These are phyloP conservation scores for Drosophila sproati DNA, from an alignment of 1,140 invertebrate species.

Conservation along the genomic window DNA sequence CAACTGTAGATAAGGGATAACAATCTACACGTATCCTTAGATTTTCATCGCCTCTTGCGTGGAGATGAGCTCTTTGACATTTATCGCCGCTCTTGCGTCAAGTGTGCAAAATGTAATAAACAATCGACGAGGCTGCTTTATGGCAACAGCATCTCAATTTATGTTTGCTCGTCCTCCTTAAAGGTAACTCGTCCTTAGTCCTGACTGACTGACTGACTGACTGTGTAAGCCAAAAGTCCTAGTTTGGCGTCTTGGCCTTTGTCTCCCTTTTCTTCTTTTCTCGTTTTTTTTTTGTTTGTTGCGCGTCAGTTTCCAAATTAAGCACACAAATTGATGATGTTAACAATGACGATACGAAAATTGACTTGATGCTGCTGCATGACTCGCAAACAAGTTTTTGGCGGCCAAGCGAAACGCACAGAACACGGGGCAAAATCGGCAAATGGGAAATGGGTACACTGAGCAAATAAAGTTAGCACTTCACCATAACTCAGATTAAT, in stretches of 20 bases:
- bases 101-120: constrained; percentile 81
- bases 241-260: constrained; percentile 39
- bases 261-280: constrained; percentile 28
- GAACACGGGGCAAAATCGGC: neutral
- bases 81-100: constrained; percentile 70
- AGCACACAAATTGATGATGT: constrained; percentile 83
- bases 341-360: constrained; percentile 81
- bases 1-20: neutral
- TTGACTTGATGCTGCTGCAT: constrained; percentile 67
- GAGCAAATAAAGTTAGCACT: too few relatives aligned
- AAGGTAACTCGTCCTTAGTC: constrained; percentile 47
- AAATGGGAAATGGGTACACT: neutral
- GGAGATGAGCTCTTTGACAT: constrained; percentile 51
- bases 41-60: constrained; percentile 24
- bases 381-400: constrained; percentile 75
- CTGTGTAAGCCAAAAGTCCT: neutral
- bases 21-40: constrained; percentile 26
- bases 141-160: constrained; percentile 76
- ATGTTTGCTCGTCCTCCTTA: constrained; percentile 67
- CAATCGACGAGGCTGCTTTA: constrained; percentile 73
- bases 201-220: neutral
- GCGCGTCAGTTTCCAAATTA: constrained; percentile 82
- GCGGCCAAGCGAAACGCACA: constrained; percentile 61
- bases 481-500: too few relatives aligned
- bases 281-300: constrained; percentile 42